A percentile compares a stretch with the other conserved stretches of the same genome.
Evolutionary conservation across 2,888 invertebrate genomes (phyloP).

Genomic region (Thecocarcelia acutangulata): DNA sequence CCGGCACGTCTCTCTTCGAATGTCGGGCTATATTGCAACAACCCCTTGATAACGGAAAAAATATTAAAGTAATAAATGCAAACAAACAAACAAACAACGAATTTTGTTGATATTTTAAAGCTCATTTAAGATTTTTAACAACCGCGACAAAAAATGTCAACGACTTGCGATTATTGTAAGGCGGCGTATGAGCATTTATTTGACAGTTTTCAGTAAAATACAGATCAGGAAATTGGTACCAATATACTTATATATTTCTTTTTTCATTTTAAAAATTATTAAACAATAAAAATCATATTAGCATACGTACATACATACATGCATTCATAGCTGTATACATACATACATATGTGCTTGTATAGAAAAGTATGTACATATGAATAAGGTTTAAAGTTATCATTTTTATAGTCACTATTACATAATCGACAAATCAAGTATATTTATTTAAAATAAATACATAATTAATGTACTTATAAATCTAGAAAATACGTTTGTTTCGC

Average conservation of each 20-base stretch:
- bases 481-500: no score
- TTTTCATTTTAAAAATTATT: conserved; percentile 1
- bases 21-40: conserved; percentile 20
- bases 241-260: no score
- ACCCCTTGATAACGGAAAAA: conserved; percentile 46
- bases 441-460: no score
- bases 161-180: conserved; percentile 17
- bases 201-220: neutral
- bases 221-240: neutral
- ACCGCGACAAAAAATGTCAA: conserved; percentile 35
- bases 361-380: neutral
- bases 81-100: conserved; percentile 17
- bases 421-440: neutral
- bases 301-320: neutral
- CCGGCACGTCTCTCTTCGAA: neutral
- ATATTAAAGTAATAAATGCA: conserved; percentile 10
- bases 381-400: no score
- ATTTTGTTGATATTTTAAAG: conserved; percentile 41
- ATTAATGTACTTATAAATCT: no score
- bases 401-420: neutral
- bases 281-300: neutral
- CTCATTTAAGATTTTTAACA: conserved; percentile 21
- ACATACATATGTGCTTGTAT: neutral
- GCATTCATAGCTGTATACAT: no score
- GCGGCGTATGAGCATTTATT: neutral